Conservation (phyloP, 1,140 invertebrate species). For the Aporrectodea caliginosa region DNA sequence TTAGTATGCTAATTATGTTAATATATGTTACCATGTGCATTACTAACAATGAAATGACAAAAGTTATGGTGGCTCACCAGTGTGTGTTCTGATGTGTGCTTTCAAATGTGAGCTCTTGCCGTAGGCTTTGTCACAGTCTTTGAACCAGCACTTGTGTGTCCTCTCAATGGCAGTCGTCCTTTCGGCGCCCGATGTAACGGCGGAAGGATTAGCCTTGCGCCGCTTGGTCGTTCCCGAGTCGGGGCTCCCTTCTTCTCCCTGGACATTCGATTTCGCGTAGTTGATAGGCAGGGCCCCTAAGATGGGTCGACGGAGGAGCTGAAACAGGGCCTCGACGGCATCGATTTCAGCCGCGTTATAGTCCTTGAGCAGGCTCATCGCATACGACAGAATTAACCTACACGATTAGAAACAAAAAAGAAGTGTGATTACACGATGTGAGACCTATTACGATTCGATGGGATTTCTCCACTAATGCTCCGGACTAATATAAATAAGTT, state of each 20-base stretch:
- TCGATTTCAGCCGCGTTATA: neutral
- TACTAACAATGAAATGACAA: neutral
- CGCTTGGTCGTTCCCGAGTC: neutral
- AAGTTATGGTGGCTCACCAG: constrained; percentile 61
- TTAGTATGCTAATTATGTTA: neutral
- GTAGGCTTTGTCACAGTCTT: constrained; percentile 67
- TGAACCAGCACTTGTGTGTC: constrained; percentile 58
- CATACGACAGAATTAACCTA: no score
- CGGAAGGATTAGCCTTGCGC: no score
- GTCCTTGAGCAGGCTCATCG: neutral
- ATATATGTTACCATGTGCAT: neutral
- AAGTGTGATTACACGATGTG: neutral
- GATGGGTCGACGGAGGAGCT: neutral
- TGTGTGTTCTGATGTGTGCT: constrained; percentile 63
- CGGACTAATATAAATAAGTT: no score
- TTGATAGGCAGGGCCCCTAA: neutral
- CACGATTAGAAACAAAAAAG: neutral
- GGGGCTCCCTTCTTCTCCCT: neutral
- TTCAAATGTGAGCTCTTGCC: constrained; percentile 71
- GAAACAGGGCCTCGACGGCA: neutral
- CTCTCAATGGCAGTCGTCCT: neutral
- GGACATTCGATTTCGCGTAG: neutral
- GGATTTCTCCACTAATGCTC: no score
- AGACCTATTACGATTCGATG: neutral
- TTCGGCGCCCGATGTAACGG: no score